These are phyloP conservation scores for Caenorhabditis panamensis DNA, from an alignment of 2,888 invertebrate genomes.

Conservation along the genomic window DNA sequence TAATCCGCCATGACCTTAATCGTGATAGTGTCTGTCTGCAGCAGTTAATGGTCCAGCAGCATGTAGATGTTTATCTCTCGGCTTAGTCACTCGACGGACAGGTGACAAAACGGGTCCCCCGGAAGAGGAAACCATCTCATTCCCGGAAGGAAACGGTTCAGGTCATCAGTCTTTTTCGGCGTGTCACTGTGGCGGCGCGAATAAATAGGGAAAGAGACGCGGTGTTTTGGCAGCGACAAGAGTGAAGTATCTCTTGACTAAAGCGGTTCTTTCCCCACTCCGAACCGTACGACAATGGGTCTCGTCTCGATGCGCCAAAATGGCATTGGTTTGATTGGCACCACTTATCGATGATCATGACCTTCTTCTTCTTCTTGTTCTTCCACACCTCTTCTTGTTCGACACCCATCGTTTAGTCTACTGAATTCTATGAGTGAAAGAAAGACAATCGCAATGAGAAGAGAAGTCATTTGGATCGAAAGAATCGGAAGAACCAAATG, in stretches of 20 bases:
- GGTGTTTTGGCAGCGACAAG: conserved; percentile 40
- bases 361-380: conserved; percentile 37
- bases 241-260: conserved; percentile 60
- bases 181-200: conserved; percentile 2
- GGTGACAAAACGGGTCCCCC: conserved; percentile 7
- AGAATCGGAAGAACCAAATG: no score
- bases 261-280: conserved; percentile 49
- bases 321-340: conserved; percentile 59
- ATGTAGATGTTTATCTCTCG: conserved; percentile 50
- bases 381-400: conserved; percentile 5
- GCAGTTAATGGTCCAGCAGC: conserved; percentile 2
- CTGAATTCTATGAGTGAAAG: no score
- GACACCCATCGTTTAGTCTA: conserved; percentile 8
- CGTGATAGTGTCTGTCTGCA: conserved; percentile 32
- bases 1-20: conserved; percentile 52
- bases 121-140: conserved; percentile 32
- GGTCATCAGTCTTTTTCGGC: conserved; percentile 7
- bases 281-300: conserved; percentile 41
- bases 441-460: no score
- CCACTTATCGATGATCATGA: conserved; percentile 58
- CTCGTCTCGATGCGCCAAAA: conserved; percentile 47
- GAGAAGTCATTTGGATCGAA: no score
- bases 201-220: conserved; percentile 9
- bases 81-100: conserved; percentile 39
- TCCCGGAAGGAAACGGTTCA: conserved; percentile 3